Conservation (phyloP, 2,888 invertebrate genomes). For the Pammene fasciana region DNA sequence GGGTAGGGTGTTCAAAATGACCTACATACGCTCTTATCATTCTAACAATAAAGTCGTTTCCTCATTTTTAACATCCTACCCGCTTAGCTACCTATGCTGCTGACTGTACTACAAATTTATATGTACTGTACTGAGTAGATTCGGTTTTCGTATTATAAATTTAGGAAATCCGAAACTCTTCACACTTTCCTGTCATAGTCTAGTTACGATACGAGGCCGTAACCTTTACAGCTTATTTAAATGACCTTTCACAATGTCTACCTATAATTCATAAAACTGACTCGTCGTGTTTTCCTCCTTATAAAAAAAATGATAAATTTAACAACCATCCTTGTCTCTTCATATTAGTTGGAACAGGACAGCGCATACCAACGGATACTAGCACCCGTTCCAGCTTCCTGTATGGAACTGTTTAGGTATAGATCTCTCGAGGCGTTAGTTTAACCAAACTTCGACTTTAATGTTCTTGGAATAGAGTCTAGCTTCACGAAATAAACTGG, state of each 20-base stretch:
- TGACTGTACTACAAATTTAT: too few species aligned
- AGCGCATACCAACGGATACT: constrained; percentile 18
- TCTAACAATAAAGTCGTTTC: too few species aligned
- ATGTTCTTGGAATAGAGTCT: background rate
- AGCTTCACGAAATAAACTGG: constrained; percentile 2
- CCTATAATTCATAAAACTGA: background rate
- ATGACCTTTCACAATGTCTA: background rate
- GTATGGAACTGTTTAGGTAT: constrained; percentile 12
- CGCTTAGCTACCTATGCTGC: too few species aligned
- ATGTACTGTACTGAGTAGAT: too few species aligned
- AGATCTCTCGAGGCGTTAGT: background rate
- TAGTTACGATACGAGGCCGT: too few species aligned
- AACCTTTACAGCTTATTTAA: too few species aligned
- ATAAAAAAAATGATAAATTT: background rate
- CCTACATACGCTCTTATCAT: too few species aligned
- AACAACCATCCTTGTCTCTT: background rate
- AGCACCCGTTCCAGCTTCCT: constrained; percentile 24
- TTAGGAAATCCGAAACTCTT: too few species aligned
- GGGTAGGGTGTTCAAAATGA: too few species aligned
- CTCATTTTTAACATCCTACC: too few species aligned
- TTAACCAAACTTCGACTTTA: constrained; percentile 8
- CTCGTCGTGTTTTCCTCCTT: background rate
- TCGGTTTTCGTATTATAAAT: too few species aligned
- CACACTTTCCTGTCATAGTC: too few species aligned
- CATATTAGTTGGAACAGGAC: constrained; percentile 5